A percentile compares a stretch with the other conserved stretches of the same genome.
Conservation (phyloP, 2,888 invertebrate genomes). For the Hermodice carunculata region DNA sequence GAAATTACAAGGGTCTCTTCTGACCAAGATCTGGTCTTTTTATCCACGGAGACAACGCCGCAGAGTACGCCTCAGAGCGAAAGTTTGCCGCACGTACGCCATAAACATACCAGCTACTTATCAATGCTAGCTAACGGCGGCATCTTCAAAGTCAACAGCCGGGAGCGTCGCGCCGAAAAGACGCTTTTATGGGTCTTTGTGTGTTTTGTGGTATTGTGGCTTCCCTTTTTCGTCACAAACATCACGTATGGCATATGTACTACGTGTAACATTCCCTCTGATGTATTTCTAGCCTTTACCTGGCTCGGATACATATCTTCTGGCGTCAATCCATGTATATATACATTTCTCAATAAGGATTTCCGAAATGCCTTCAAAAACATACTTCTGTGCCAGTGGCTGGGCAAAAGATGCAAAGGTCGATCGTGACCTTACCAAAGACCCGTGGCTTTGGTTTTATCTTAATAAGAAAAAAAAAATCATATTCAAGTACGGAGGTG, state of each 20-base stretch:
- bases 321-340: constrained; percentile 45
- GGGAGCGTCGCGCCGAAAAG: constrained; percentile 41
- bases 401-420: no score
- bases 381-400: constrained; percentile 32
- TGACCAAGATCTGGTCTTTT: neutral
- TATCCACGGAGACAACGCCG: neutral
- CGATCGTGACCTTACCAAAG: no score
- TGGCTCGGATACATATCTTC: constrained; percentile 47
- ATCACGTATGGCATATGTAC: constrained; percentile 39
- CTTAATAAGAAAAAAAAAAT: no score
- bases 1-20: neutral
- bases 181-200: constrained; percentile 46
- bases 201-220: constrained; percentile 41
- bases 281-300: constrained; percentile 33
- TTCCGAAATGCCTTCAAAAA: constrained; percentile 40
- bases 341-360: constrained; percentile 42
- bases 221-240: constrained; percentile 44
- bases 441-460: no score
- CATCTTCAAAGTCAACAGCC: constrained; percentile 29
- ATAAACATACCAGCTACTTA: constrained; percentile 13
- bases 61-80: neutral
- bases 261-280: constrained; percentile 35
- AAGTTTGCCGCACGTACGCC: neutral
- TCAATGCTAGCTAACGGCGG: constrained; percentile 32
- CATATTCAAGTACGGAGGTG: no score